Evolutionary conservation across 2,888 invertebrate genomes (phyloP), one percentile per base, ranked within the genome.

Genomic region (Pseudoips prasinana): DNA sequence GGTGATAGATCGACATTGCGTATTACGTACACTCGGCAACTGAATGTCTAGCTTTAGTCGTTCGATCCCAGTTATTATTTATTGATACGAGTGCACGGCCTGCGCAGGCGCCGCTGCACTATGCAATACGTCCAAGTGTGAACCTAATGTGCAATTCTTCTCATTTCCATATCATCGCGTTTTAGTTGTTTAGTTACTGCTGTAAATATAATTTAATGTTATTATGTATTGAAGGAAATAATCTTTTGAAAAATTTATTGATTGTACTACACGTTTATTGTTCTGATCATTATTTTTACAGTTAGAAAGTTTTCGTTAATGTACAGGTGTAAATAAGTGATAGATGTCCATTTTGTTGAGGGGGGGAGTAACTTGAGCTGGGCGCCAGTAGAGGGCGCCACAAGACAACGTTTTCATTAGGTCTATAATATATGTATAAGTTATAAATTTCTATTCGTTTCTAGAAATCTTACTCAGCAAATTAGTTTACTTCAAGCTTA

Each of bases 171-270:
- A 79, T 84, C 80, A 74, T 77, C 75, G 74, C 71, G 75, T 75
- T 81, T 80, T 84, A 85, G 74, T 82, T 79, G 58, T 79, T 86
- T 85, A 84, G 73, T 85, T 84, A 71, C 59, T 55, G 69, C 56
- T 86, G 87, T 87, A 87, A 85, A 87, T 87, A 87, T 86, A 76
- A 85, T 86, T 87, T 81, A 81, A 81, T 70, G 69, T 83, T 81
- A 77, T 79, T 56, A 65, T 53, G 46, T 58, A 58, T 52, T 44
- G 53, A 60, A 53, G 46, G 38, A 43, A 59, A 61, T 52, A 58
- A 64, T 63, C 58, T 64, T 71, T 74, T 79, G 58, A 74, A 65
- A 76, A 79, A 3, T 73, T 69, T 73, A 58, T 47, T 52, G 44
- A 46, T 50, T 50, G 67, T 78, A 70, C 60, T 60, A 70, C 71